Base-by-base conservation (phyloP, 2,888 invertebrate species). In the Actias luna region DNA sequence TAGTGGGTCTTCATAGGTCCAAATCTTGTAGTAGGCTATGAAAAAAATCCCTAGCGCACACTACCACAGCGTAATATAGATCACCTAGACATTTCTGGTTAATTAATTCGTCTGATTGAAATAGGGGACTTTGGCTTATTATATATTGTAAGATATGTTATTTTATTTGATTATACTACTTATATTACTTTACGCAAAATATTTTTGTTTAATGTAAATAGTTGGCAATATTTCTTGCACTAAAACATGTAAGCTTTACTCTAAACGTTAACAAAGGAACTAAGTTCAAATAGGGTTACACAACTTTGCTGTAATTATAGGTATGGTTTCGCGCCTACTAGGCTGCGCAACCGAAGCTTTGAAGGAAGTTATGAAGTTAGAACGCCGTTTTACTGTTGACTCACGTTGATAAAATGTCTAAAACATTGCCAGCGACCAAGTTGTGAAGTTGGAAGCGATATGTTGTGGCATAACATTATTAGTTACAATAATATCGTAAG, bases 301-400 rank as follows among this genome's bases (percentile, higher is more conserved):
- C 78, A 82, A 83, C 76, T 70, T 68, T 72, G 65, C 70, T 68
- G 75, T 78, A 79, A 84, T 84, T 81, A 82, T 83, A 77, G 76
- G 72, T 75, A 77, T 69, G 74, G 79, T 79, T 79, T 79, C 76
- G 72, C 75, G 68, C 70, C 76, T 72, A 77, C 79, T 81, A 76
- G 22, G 22, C 10, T 25, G 46, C 76, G 71, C 70, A 78, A 82
- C 73, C 65, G 67, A 70, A 74, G 73, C 73, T 73, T 68, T 69
- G 63, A 68, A 66, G 66, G 68, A 80, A 74, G 73, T 74, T 75
- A 72, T 64, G 68, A 61, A 72, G 73, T 68, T 71, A 68, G 59
- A 63, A 58, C 33, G 16, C 63, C 27, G 57, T 61, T 55, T 61
- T 39, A 29, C 55, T 52, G n/a, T 61, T 61, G 36, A 27, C 39